A percentile compares a stretch with the other conserved stretches of the same genome.
phyloP scores from a whole-genome alignment of 2,113 vertebrate species.

The Oncorhynchus masou region DNA sequence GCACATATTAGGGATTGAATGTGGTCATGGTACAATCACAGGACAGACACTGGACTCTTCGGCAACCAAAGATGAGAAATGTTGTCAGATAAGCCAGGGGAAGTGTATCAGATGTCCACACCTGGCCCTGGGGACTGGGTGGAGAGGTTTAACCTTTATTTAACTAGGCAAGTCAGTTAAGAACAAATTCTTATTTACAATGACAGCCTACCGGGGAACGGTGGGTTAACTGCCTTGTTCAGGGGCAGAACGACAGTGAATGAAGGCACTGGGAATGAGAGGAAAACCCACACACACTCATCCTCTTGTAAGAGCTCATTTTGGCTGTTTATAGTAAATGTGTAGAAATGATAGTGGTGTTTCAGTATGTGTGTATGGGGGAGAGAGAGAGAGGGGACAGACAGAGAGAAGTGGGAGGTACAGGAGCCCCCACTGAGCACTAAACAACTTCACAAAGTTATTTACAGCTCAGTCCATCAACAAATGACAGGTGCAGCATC shows the following conservation, averaged over 20 bases:
- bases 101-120: not conserved
- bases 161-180: no score
- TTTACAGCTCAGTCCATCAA: slow-evolving; percentile 65
- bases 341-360: not conserved
- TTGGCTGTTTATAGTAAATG: no score
- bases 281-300: not conserved
- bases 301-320: no score
- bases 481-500: slow-evolving; percentile 64
- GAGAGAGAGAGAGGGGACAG: not conserved
- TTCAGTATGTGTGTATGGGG: not conserved
- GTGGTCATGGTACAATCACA: slow-evolving; percentile 7
- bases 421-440: slow-evolving; percentile 22
- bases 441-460: slow-evolving; percentile 56
- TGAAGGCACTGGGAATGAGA: not conserved
- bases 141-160: not conserved
- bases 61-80: not conserved
- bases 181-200: no score
- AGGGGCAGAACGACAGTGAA: not conserved
- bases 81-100: not conserved
- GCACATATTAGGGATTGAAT: not conserved
- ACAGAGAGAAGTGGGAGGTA: slow-evolving; percentile 6
- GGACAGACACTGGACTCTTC: slow-evolving; percentile 2
- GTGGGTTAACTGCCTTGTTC: no score
- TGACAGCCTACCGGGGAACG: no score
- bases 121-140: not conserved